These are phyloP conservation scores for Muscina levida DNA, from an alignment of 2,888 invertebrate genomes.

Conservation along the genomic window DNA sequence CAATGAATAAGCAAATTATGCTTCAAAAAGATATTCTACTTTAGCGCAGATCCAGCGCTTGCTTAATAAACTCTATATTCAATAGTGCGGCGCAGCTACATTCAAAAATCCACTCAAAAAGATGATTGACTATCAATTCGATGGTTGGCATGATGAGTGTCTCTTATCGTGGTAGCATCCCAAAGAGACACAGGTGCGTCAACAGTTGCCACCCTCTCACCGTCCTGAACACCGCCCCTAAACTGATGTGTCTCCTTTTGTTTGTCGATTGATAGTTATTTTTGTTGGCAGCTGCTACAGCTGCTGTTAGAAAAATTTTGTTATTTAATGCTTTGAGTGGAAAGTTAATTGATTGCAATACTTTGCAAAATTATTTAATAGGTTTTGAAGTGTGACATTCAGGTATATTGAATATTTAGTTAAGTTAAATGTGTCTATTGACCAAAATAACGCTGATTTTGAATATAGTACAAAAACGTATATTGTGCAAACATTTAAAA, in stretches of 20 bases:
- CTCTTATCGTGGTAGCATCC: slow-evolving; percentile 36
- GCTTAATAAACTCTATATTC: background rate
- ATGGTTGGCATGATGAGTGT: slow-evolving; percentile 22
- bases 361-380: no score
- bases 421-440: no score
- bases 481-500: no score
- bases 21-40: slow-evolving; percentile 39
- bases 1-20: slow-evolving; percentile 66
- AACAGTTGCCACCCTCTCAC: slow-evolving; percentile 63
- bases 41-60: slow-evolving; percentile 3
- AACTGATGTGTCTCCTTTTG: slow-evolving; percentile 45
- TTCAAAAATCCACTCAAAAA: slow-evolving; percentile 14
- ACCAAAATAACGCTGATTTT: no score
- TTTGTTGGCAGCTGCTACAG: slow-evolving; percentile 49
- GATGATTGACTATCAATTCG: slow-evolving; percentile 40
- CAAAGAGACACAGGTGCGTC: slow-evolving; percentile 58
- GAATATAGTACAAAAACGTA: no score
- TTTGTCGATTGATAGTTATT: slow-evolving; percentile 40
- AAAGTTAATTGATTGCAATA: no score
- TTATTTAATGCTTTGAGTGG: background rate
- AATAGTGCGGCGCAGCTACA: slow-evolving; percentile 32
- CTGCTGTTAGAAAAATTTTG: background rate
- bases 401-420: no score
- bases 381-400: no score
- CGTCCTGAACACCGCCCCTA: slow-evolving; percentile 33